Conservation (phyloP, 2,888 invertebrate genomes). For the Cephus sareptanus region DNA sequence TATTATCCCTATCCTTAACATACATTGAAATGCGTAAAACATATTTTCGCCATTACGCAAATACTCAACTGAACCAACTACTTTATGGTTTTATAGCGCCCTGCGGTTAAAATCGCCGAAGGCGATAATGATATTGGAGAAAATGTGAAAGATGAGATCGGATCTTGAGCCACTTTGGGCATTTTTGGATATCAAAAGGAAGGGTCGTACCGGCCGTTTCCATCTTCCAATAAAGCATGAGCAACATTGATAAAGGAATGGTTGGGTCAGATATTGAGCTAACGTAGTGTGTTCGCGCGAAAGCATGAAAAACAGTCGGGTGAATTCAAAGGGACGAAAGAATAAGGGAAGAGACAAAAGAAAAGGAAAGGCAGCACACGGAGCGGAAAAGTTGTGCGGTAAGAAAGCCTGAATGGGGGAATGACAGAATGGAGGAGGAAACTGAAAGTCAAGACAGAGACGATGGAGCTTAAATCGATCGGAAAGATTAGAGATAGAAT, state of each 20-base stretch:
- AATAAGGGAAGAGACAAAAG: constrained; percentile 2
- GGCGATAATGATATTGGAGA: neutral
- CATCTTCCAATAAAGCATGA: neutral
- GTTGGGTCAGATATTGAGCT: neutral
- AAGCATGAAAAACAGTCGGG: neutral
- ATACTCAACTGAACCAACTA: neutral
- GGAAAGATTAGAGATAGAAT: constrained; percentile 47
- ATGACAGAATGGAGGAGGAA: constrained; percentile 8
- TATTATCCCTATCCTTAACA: neutral
- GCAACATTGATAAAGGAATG: neutral
- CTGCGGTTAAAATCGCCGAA: neutral
- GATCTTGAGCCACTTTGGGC: neutral
- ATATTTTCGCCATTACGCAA: neutral
- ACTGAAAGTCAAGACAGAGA: constrained; percentile 1
- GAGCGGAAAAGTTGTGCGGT: constrained; percentile 12
- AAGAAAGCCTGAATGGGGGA: neutral
- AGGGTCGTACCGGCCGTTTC: neutral
- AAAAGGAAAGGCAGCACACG: neutral
- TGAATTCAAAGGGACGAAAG: neutral
- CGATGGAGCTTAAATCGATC: constrained; percentile 47
- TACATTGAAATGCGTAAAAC: neutral
- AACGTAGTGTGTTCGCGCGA: neutral
- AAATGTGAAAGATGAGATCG: neutral
- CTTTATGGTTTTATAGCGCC: neutral
- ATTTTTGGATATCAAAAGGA: neutral